Conservation (phyloP, 2,113 vertebrate species). For the Rhinolophus ferrumequinum region DNA sequence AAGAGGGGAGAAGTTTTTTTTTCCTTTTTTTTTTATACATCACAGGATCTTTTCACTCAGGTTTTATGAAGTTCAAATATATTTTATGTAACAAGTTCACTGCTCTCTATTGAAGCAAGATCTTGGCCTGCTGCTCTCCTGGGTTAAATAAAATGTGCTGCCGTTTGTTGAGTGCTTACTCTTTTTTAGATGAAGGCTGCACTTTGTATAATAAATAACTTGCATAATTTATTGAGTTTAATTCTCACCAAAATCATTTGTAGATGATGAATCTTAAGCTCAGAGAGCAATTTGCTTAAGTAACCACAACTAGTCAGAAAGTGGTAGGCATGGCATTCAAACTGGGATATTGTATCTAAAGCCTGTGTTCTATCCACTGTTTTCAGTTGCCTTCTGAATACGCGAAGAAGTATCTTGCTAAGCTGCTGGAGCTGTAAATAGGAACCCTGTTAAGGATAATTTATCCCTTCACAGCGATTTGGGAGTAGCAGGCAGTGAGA, state of each 20-base stretch:
- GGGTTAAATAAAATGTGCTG: neutral
- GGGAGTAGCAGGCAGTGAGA: neutral
- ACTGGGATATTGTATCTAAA: neutral
- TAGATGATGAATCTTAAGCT: neutral
- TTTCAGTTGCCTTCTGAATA: neutral
- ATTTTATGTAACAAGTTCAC: neutral
- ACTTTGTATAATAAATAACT: neutral
- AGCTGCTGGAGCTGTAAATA: neutral
- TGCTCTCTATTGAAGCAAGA: neutral
- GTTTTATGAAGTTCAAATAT: constrained; percentile 4
- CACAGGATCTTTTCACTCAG: neutral
- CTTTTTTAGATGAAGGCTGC: neutral
- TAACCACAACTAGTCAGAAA: neutral
- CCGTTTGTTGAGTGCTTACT: neutral
- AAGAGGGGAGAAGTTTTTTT: neutral
- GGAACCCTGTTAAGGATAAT: neutral
- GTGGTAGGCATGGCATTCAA: neutral
- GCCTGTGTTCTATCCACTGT: neutral
- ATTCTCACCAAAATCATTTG: neutral
- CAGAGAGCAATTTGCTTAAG: neutral
- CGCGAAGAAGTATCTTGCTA: neutral
- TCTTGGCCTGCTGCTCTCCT: neutral
- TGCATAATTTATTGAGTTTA: neutral
- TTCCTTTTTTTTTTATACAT: neutral
- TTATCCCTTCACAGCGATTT: neutral